A percentile compares a stretch with the other conserved stretches of the same genome.
Evolutionary conservation across 2,888 invertebrate species (phyloP).

Genomic region (Ferdinandea cuprea): DNA sequence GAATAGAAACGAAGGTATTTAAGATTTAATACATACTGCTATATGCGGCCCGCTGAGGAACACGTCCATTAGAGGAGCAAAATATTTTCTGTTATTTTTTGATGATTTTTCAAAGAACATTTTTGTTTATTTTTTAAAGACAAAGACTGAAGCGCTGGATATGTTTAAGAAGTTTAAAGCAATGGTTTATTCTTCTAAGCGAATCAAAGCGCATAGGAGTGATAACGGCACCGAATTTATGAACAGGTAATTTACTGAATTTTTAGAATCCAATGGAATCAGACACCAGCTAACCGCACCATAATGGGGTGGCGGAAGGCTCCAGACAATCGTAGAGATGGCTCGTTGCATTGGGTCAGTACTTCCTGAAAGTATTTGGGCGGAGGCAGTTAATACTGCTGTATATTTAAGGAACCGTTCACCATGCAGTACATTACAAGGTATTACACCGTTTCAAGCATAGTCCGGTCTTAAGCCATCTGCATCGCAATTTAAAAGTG

Average conservation of each 20-base stretch:
- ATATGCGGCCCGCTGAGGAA: too few relatives aligned
- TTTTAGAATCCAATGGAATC: constrained; percentile 8
- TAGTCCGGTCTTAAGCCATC: constrained; percentile 29
- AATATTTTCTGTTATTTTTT: too few relatives aligned
- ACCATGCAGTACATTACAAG: constrained; percentile 19
- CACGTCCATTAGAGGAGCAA: too few relatives aligned
- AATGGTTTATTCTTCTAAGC: too few relatives aligned
- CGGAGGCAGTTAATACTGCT: constrained; percentile 28
- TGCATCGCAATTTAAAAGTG: constrained; percentile 13
- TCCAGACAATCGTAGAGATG: constrained; percentile 29
- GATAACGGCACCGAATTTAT: constrained; percentile 24
- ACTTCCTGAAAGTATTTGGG: constrained; percentile 13
- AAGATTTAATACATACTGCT: too few relatives aligned
- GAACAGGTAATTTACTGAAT: constrained; percentile 5
- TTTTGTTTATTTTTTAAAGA: too few relatives aligned
- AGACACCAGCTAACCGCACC: constrained; percentile 33
- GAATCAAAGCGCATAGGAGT: constrained; percentile 41
- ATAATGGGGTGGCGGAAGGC: constrained; percentile 16
- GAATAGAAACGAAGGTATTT: too few relatives aligned
- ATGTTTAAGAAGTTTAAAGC: too few relatives aligned
- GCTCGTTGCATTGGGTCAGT: constrained; percentile 19
- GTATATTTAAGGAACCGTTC: too few relatives aligned
- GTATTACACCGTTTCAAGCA: too few relatives aligned
- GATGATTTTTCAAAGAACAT: constrained; percentile 31
- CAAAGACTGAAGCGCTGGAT: constrained; percentile 30